Evolutionary conservation across 2,113 vertebrate genomes (phyloP).

Genomic region (Stigmatopora argus): DNA sequence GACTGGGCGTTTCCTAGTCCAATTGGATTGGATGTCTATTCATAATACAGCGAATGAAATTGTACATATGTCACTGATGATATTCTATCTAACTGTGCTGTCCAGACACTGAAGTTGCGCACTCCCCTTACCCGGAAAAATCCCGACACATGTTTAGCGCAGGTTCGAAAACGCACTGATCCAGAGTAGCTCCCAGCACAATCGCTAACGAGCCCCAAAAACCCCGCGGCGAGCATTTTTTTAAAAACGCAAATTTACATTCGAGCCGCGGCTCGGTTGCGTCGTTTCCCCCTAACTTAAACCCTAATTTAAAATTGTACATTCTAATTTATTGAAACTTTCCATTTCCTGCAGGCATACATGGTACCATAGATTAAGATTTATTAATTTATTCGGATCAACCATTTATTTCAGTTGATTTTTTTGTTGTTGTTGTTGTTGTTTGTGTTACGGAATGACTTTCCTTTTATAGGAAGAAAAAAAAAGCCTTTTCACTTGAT

Average conservation of each 20-base stretch:
- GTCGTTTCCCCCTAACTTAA: constrained; percentile 56
- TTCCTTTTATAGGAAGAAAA: constrained; percentile 15
- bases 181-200: constrained; percentile 29
- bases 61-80: constrained; percentile 37
- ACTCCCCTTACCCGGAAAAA: constrained; percentile 29
- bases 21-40: too few relatives aligned
- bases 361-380: constrained; percentile 34
- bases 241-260: background rate
- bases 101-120: constrained; percentile 52
- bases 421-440: constrained; percentile 21
- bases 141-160: constrained; percentile 44
- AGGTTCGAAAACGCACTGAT: constrained; percentile 62
- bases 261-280: background rate
- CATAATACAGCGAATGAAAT: constrained; percentile 17
- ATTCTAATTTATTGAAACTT: constrained; percentile 75
- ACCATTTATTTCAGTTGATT: constrained; percentile 23
- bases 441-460: constrained; percentile 53
- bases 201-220: constrained; percentile 39
- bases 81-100: constrained; percentile 40
- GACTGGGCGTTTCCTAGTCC: too few relatives aligned
- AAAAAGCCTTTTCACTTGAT: background rate
- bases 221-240: constrained; percentile 16
- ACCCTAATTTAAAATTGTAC: constrained; percentile 67
- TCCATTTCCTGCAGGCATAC: constrained; percentile 40
- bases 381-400: constrained; percentile 62